Evolutionary conservation across 2,888 invertebrate genomes (phyloP), one percentile per base, ranked within the genome.

Genomic region (Empis livida): DNA sequence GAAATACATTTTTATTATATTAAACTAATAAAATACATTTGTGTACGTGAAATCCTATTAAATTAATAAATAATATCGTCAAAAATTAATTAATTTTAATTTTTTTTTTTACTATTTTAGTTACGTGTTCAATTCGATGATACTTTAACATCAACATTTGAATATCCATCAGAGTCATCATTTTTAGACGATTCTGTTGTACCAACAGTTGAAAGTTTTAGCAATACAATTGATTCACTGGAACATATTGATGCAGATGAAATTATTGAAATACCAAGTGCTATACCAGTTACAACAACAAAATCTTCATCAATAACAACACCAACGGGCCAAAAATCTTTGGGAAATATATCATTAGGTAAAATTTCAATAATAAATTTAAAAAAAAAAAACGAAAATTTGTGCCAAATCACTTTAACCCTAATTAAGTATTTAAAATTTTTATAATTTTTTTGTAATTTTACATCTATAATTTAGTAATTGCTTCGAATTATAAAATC

Each of bases 141-240:
- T 67, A 78, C 80, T 47, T 79, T 86, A 47, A 90, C 90, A 56
- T 81, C 84, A 56, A 86, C 88, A 46, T 92, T 86, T 73, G 94
- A 94, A 73, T 95, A 95, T 71, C 93, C 93, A 46, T 91, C 91
- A 49, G 94, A 94, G 73, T 79, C 82, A 51, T 88, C 89, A 42
- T 72, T 90, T 61, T 69, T 81, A 61, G 79, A 83, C 61, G 84
- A 83, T 54, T 71, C 72, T 52, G 59, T 59, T 60, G 63, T 32
- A 27, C 16, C 46, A 43, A 38, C 16, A 30, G 43, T 14, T 23
- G n/a, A 23, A 23, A 23, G 14, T 41, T 20, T 20, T 41, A 4
- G 13, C 5, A 23, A 42, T 17, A 38, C 30, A 39, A 31, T n/a
- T 30, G 39, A 39, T 17, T 10, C 17, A 14, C 13, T 20, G 13